These are phyloP conservation scores for Cardiocondyla obscurior DNA, from an alignment of 1,140 invertebrate species.

Conservation along the genomic window DNA sequence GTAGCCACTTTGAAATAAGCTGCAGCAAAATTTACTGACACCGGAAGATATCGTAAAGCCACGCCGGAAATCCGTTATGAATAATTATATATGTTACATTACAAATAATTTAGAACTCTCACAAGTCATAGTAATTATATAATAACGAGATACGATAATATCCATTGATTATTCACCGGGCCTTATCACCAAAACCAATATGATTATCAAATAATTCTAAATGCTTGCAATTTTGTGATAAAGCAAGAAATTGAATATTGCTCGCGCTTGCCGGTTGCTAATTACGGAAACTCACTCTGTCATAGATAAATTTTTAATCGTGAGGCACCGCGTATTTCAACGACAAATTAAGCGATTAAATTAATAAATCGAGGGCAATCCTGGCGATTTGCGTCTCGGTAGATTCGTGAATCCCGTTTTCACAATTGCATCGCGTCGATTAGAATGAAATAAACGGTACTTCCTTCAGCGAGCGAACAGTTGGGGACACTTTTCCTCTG, in stretches of 20 bases:
- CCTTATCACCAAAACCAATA: background rate
- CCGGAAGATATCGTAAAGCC: background rate
- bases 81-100: background rate
- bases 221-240: background rate
- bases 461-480: background rate
- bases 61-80: background rate
- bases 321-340: background rate
- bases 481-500: background rate
- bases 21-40: background rate
- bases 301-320: no score
- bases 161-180: background rate
- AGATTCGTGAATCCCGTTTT: background rate
- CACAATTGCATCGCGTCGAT: background rate
- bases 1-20: background rate
- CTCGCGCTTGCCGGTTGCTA: background rate
- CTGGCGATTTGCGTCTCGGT: background rate
- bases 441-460: background rate
- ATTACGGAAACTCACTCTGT: background rate
- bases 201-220: background rate
- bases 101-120: background rate
- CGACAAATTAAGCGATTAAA: background rate
- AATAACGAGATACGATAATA: background rate
- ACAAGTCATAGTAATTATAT: background rate
- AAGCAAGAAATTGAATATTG: background rate
- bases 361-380: background rate